phyloP scores from a whole-genome alignment of 2,888 invertebrate genomes.

The Microplitis deprimator region DNA sequence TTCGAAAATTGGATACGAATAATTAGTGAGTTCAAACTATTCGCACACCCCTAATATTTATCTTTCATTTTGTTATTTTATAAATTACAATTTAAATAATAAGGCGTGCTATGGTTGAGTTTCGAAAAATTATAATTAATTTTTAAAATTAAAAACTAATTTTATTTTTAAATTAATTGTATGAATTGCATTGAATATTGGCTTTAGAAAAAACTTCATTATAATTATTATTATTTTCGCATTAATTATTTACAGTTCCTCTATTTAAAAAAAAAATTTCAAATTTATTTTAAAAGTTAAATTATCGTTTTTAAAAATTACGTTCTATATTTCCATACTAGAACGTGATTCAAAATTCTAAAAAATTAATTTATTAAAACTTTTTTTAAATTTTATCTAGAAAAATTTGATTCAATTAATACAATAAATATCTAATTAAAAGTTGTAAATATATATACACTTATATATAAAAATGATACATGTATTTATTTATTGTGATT shows the following conservation, averaged over 20 bases:
- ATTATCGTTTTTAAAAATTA: no score
- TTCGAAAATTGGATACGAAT: no score
- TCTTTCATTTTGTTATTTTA: conserved; percentile 12
- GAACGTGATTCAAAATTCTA: neutral
- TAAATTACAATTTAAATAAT: neutral
- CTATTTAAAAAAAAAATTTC: neutral
- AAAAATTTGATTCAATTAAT: conserved; percentile 4
- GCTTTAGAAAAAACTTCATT: neutral
- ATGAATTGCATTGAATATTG: neutral
- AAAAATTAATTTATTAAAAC: neutral
- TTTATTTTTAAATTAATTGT: neutral
- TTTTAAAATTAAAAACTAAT: neutral
- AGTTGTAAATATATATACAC: no score
- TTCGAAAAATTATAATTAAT: neutral
- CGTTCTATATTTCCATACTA: neutral
- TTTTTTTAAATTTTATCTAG: neutral
- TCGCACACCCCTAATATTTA: neutral
- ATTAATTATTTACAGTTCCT: neutral
- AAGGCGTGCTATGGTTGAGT: conserved; percentile 2
- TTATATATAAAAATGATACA: neutral
- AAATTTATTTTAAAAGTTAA: neutral
- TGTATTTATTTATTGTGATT: conserved; percentile 57
- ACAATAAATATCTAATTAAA: neutral
- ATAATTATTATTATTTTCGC: neutral
- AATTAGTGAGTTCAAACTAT: no score